phyloP scores from a whole-genome alignment of 1,140 invertebrate species.

The Saccostrea cuccullata region DNA sequence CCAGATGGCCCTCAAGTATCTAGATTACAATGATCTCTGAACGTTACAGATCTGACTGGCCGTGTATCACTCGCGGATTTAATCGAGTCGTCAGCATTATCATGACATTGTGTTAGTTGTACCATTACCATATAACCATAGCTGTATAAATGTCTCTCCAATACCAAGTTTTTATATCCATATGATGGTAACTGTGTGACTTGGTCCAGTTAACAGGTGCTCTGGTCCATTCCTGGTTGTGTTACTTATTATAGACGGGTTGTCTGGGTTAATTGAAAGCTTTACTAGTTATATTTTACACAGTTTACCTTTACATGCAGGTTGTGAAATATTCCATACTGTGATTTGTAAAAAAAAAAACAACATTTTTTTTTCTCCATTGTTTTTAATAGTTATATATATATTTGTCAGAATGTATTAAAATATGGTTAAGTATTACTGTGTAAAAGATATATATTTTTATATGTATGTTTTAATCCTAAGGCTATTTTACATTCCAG shows the following conservation, averaged over 20 bases:
- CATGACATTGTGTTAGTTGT: no score
- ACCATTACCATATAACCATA: no score
- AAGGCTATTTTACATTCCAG: not conserved
- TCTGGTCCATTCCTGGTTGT: not conserved
- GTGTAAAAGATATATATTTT: not conserved
- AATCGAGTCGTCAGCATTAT: no score
- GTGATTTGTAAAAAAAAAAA: not conserved
- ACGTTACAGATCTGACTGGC: not conserved
- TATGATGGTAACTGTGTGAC: not conserved
- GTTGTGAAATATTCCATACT: constrained; percentile 14
- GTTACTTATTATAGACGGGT: not conserved
- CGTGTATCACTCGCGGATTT: not conserved
- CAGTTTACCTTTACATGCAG: not conserved
- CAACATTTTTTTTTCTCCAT: not conserved
- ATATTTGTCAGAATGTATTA: not conserved
- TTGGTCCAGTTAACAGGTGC: not conserved
- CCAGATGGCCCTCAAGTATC: constrained; percentile 68
- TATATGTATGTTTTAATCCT: not conserved
- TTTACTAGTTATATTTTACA: not conserved
- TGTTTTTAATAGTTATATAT: not conserved
- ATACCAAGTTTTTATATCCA: not conserved
- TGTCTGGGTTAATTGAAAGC: not conserved
- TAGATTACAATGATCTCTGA: constrained; percentile 27
- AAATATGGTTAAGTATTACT: not conserved
- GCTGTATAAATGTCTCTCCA: no score